These are phyloP conservation scores for Drosophila robusta DNA, from an alignment of 2,888 invertebrate species.

Conservation along the genomic window DNA sequence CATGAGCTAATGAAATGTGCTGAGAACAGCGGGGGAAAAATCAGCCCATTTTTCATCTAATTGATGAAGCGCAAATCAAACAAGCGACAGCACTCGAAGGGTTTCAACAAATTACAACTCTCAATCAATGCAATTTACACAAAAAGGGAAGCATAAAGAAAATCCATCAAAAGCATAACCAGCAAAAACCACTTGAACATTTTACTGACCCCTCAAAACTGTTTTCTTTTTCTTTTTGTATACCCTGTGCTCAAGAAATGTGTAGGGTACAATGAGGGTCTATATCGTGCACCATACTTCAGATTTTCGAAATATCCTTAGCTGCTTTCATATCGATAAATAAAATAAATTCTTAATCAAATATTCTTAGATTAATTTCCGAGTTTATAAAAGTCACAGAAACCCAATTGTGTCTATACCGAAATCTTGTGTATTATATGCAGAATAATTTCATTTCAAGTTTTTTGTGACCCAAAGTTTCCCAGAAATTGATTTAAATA, in stretches of 20 bases:
- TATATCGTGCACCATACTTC: background rate
- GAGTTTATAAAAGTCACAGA: no score
- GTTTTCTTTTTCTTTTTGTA: background rate
- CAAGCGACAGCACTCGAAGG: conserved; percentile 44
- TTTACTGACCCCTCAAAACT: conserved; percentile 33
- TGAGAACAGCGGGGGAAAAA: background rate
- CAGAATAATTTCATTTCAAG: no score
- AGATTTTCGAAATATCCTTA: background rate
- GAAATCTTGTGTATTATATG: no score
- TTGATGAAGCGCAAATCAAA: conserved; percentile 33
- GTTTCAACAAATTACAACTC: conserved; percentile 67
- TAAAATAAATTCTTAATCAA: no score
- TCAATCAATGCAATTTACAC: conserved; percentile 69
- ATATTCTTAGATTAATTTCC: no score
- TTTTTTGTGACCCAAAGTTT: no score
- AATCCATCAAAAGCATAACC: conserved; percentile 80
- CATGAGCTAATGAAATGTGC: conserved; percentile 37
- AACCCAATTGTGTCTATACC: no score
- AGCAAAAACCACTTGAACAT: conserved; percentile 42
- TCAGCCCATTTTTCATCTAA: conserved; percentile 42
- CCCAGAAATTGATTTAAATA: no score
- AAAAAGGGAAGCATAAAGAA: conserved; percentile 37
- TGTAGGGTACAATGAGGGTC: background rate
- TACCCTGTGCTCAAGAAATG: conserved; percentile 4
- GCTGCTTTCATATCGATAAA: background rate